Evolutionary conservation across 2,888 invertebrate species (phyloP).

Genomic region (Halictus quadricinctus): DNA sequence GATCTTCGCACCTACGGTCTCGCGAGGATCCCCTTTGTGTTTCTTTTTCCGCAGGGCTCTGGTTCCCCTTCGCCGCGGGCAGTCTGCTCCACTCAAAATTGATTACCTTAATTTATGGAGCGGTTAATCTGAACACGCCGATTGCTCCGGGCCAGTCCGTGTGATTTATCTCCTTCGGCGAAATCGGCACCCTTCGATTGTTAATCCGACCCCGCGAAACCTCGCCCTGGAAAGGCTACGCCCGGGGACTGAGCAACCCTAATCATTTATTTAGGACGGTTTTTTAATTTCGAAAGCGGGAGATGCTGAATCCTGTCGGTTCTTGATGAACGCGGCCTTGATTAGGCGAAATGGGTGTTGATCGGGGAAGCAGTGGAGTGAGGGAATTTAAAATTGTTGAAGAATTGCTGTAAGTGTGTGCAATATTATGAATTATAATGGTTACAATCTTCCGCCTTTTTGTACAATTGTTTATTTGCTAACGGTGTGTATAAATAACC

Average conservation of each 20-base stretch:
- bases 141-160: conserved; percentile 37
- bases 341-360: background rate
- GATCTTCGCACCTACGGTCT: conserved; percentile 51
- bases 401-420: background rate
- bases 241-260: background rate
- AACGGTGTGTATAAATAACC: too few relatives aligned
- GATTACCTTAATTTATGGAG: conserved; percentile 63
- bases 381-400: background rate
- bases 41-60: conserved; percentile 35
- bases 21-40: conserved; percentile 23
- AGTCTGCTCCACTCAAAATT: conserved; percentile 60
- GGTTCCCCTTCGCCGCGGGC: conserved; percentile 40
- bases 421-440: background rate
- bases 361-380: background rate
- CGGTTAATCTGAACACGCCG: conserved; percentile 55
- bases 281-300: background rate
- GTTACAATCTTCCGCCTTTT: background rate
- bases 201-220: conserved; percentile 21
- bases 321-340: background rate
- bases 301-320: background rate
- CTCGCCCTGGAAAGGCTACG: background rate
- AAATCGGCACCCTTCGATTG: conserved; percentile 44
- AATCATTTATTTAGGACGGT: conserved; percentile 10
- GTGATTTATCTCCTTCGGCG: conserved; percentile 51
- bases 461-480: too few relatives aligned